A percentile compares a stretch with the other conserved stretches of the same genome.
Conservation (phyloP, 2,797 vertebrate genomes). For the Crax fasciolata region DNA sequence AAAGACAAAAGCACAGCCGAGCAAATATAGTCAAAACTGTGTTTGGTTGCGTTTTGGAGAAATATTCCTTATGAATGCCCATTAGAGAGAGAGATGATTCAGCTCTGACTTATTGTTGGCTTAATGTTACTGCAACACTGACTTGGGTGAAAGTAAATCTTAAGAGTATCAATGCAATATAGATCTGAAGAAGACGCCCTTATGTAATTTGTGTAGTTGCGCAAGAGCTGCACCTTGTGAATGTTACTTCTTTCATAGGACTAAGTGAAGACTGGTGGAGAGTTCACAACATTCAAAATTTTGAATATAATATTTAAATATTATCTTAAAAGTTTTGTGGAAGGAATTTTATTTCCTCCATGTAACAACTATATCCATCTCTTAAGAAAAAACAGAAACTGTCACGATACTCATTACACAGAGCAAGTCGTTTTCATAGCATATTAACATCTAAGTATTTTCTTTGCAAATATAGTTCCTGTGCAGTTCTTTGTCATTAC, state of each 20-base stretch:
- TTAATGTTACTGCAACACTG: not conserved
- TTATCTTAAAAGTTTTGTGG: not conserved
- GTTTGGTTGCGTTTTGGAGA: not conserved
- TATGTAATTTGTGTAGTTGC: not conserved
- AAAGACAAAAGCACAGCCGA: not conserved
- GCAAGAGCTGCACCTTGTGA: not conserved
- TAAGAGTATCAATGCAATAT: not conserved
- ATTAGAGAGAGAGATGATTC: not conserved
- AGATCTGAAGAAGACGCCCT: not conserved
- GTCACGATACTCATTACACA: not conserved
- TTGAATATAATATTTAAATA: not conserved
- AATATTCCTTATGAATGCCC: not conserved
- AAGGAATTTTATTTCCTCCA: not conserved
- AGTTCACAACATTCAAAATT: not conserved
- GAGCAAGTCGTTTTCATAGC: not conserved
- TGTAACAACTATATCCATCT: not conserved
- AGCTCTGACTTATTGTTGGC: not conserved
- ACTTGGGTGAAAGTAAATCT: not conserved
- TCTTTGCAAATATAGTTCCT: not conserved
- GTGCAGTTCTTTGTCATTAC: not conserved
- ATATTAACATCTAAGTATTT: not conserved
- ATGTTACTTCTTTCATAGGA: not conserved
- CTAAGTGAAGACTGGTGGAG: not conserved
- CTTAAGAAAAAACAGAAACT: not conserved
- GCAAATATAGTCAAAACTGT: not conserved